A percentile compares a stretch with the other conserved stretches of the same genome.
These are phyloP conservation scores for Pseudopleuronectes americanus DNA, from an alignment of 2,797 vertebrate species.

Conservation along the genomic window DNA sequence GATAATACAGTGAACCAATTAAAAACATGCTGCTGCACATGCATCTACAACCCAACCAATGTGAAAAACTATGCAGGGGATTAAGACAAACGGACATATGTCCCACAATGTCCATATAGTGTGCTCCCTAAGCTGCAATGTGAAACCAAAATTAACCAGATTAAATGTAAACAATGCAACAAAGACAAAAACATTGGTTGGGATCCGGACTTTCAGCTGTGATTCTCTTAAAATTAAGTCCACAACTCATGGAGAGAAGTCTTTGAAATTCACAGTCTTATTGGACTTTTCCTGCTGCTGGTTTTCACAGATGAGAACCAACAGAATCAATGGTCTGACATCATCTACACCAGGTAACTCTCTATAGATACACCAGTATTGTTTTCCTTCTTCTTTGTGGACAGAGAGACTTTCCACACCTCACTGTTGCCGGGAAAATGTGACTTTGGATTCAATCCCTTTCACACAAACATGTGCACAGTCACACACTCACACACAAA, in stretches of 20 bases:
- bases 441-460: not conserved
- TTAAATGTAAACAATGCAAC: too few species aligned
- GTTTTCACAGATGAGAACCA: not conserved
- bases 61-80: too few species aligned
- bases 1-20: too few species aligned
- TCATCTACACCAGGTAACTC: not conserved
- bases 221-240: too few species aligned
- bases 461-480: constrained; percentile 5
- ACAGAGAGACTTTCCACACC: constrained; percentile 1
- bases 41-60: too few species aligned
- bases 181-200: too few species aligned
- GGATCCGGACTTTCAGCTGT: too few species aligned
- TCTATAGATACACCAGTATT: not conserved
- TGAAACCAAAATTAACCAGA: too few species aligned
- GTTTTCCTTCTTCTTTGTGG: constrained; percentile 5
- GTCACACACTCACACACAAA: constrained; percentile 6
- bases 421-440: not conserved
- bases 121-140: too few species aligned
- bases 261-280: not conserved
- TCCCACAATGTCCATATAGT: too few species aligned
- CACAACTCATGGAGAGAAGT: not conserved
- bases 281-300: not conserved
- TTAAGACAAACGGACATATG: too few species aligned
- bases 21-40: too few species aligned
- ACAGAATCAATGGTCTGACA: not conserved